A percentile compares a stretch with the other conserved stretches of the same genome.
These are phyloP conservation scores for Arenaria interpres DNA, from an alignment of 2,113 vertebrate species.

Conservation along the genomic window DNA sequence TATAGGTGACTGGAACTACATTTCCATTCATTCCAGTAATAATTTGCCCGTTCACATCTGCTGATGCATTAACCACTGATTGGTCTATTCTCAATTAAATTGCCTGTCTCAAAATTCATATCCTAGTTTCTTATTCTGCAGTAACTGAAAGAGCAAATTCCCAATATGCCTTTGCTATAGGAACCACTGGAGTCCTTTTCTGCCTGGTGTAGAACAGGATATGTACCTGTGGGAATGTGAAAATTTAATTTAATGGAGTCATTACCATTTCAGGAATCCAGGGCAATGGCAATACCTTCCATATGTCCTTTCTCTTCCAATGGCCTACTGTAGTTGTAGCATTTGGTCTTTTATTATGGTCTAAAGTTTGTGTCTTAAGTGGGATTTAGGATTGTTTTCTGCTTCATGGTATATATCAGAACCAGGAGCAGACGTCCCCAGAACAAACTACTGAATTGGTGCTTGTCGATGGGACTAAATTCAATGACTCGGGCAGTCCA, in stretches of 20 bases:
- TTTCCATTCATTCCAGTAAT: not conserved
- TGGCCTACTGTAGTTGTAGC: not conserved
- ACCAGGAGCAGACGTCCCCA: not conserved
- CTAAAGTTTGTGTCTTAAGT: not conserved
- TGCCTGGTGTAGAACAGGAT: not conserved
- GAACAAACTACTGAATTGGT: not conserved
- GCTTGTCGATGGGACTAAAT: not conserved
- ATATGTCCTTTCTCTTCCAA: not conserved
- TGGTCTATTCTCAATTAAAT: not conserved
- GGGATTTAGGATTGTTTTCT: not conserved
- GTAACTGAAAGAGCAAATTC: not conserved
- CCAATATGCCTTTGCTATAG: not conserved
- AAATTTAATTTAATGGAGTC: not conserved
- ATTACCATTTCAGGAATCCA: not conserved
- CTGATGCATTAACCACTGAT: not conserved
- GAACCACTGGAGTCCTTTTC: not conserved
- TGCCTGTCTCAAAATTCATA: not conserved
- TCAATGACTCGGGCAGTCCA: not conserved
- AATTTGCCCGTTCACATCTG: not conserved
- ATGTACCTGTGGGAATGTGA: not conserved
- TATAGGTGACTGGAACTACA: not conserved
- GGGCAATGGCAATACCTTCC: not conserved
- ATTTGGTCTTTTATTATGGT: not conserved
- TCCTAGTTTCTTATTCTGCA: not conserved
- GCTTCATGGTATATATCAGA: not conserved